Percentiles rank a stretch among this genome's conserved stretches.
These are phyloP conservation scores for Trichacis sp. DNA, from an alignment of 2,888 invertebrate genomes.

Conservation along the genomic window DNA sequence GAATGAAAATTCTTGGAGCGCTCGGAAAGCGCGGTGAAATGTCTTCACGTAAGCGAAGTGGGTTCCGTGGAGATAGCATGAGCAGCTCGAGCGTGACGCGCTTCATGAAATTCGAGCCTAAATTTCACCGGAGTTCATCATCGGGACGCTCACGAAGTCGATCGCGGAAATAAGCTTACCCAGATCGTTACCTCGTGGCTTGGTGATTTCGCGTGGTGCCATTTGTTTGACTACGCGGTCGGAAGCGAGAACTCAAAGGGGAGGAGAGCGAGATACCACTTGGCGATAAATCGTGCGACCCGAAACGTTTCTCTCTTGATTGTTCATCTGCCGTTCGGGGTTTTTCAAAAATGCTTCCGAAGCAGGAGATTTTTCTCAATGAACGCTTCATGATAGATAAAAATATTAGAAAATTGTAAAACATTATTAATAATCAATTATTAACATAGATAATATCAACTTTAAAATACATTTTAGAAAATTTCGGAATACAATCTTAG, in stretches of 20 bases:
- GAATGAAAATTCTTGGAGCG: neutral
- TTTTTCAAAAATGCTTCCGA: neutral
- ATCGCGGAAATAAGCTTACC: constrained; percentile 54
- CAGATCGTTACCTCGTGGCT: constrained; percentile 46
- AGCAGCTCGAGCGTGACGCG: constrained; percentile 44
- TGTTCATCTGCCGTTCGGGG: constrained; percentile 8
- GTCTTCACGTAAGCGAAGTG: constrained; percentile 7
- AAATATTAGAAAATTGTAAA: too few relatives aligned
- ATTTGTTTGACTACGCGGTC: constrained; percentile 27
- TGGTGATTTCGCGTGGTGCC: constrained; percentile 21
- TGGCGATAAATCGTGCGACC: constrained; percentile 18
- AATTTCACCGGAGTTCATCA: constrained; percentile 52
- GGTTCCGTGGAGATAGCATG: constrained; percentile 2
- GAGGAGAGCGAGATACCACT: constrained; percentile 7
- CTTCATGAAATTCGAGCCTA: constrained; percentile 53
- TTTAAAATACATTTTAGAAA: too few relatives aligned
- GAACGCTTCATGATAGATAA: too few relatives aligned
- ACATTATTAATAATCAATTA: too few relatives aligned
- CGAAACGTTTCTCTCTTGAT: constrained; percentile 8
- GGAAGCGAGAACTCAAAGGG: constrained; percentile 22
- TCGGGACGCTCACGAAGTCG: constrained; percentile 48
- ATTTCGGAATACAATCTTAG: too few relatives aligned
- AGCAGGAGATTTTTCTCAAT: neutral
- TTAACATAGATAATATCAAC: too few relatives aligned
- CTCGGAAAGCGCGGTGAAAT: neutral